Evolutionary conservation across 1,140 invertebrate genomes (phyloP).

Genomic region (Tetranychus urticae): DNA sequence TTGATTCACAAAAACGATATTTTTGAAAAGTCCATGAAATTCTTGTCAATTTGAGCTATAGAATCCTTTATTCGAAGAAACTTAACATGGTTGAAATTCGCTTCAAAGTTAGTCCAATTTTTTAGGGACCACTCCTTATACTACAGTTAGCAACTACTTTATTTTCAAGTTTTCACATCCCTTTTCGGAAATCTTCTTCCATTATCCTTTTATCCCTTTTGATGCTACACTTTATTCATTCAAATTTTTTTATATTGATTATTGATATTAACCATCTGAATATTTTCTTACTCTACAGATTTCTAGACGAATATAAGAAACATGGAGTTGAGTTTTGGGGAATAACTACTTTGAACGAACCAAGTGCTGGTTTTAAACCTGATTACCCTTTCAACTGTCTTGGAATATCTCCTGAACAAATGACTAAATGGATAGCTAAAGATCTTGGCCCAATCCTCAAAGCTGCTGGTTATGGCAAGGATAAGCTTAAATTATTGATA

Average conservation of each 20-base stretch:
- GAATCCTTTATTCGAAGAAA: too few relatives aligned
- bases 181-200: too few relatives aligned
- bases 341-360: constrained; percentile 36
- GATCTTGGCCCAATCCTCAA: constrained; percentile 40
- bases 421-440: constrained; percentile 35
- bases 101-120: too few relatives aligned
- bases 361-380: constrained; percentile 15
- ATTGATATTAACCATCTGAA: not conserved
- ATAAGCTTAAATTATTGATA: constrained; percentile 30
- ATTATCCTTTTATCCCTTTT: too few relatives aligned
- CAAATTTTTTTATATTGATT: not conserved
- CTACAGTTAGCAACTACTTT: too few relatives aligned
- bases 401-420: constrained; percentile 36
- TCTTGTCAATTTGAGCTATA: too few relatives aligned
- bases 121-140: too few relatives aligned
- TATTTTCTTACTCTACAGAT: constrained; percentile 20
- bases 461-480: constrained; percentile 26
- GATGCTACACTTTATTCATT: too few relatives aligned
- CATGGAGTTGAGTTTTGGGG: constrained; percentile 32
- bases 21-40: too few relatives aligned
- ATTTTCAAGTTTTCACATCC: too few relatives aligned
- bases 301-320: constrained; percentile 31
- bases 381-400: constrained; percentile 36
- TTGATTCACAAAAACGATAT: too few relatives aligned
- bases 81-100: too few relatives aligned